These are phyloP conservation scores for Acanthornis magna DNA, from an alignment of 2,797 vertebrate species.

Conservation along the genomic window DNA sequence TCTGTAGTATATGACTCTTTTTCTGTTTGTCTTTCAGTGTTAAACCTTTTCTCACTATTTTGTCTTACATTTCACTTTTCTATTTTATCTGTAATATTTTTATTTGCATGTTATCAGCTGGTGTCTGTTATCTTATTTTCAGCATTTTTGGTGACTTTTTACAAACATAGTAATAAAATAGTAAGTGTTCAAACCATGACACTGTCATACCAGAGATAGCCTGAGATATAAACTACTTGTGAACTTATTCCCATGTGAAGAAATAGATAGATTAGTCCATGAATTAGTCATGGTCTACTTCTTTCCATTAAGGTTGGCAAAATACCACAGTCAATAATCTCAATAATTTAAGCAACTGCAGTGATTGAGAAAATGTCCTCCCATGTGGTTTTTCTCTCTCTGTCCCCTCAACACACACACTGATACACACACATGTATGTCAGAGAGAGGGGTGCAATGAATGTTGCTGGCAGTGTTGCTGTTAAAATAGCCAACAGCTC, in stretches of 20 bases:
- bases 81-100: background rate
- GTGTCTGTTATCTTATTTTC: background rate
- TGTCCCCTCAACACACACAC: accelerated
- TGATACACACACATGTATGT: accelerated
- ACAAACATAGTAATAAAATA: background rate
- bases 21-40: background rate
- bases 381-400: background rate
- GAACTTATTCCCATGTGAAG: background rate
- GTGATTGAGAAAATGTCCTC: background rate
- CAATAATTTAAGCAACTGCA: background rate
- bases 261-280: background rate
- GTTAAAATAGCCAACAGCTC: background rate
- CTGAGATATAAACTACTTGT: background rate
- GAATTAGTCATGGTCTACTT: background rate
- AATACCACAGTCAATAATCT: background rate
- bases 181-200: background rate
- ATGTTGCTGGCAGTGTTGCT: background rate
- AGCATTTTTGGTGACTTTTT: background rate
- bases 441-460: background rate
- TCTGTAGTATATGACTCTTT: background rate
- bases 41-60: background rate
- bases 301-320: background rate
- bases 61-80: background rate
- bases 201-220: background rate
- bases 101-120: background rate